phyloP scores from a whole-genome alignment of 2,797 vertebrate genomes.

The Anguilla pacifica region DNA sequence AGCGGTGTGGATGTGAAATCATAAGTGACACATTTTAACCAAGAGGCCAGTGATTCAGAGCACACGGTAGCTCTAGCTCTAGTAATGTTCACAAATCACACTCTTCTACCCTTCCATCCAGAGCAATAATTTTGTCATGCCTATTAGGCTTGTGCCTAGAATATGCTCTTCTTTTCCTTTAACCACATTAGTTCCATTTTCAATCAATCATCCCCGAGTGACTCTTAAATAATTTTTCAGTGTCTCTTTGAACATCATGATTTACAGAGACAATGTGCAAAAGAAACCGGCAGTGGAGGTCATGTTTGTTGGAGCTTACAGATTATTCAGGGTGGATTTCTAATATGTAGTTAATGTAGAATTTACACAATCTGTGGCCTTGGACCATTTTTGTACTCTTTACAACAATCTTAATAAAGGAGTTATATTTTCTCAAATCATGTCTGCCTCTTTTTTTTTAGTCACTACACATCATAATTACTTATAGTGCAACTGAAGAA shows the following conservation, averaged over 20 bases:
- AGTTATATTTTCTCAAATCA: background rate
- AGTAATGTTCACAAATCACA: background rate
- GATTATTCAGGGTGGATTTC: background rate
- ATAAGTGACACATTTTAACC: background rate
- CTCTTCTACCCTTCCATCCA: background rate
- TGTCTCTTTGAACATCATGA: background rate
- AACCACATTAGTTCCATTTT: background rate
- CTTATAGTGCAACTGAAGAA: background rate
- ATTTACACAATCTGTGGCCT: background rate
- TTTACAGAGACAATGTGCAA: background rate
- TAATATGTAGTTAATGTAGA: background rate
- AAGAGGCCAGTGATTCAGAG: background rate
- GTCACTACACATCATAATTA: background rate
- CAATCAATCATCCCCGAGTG: background rate
- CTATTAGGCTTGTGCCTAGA: background rate
- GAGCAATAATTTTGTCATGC: background rate
- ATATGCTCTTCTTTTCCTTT: background rate
- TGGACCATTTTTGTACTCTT: background rate
- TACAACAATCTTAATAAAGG: background rate
- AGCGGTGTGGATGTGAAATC: background rate
- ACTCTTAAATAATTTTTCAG: background rate
- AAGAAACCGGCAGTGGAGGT: background rate
- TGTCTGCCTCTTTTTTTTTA: conserved; percentile 5
- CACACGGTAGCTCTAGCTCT: background rate
- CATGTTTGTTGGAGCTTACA: background rate